Evolutionary conservation across 2,113 vertebrate species (phyloP), one percentile per base, ranked within the genome.

Genomic region (Lophius piscatorius): DNA sequence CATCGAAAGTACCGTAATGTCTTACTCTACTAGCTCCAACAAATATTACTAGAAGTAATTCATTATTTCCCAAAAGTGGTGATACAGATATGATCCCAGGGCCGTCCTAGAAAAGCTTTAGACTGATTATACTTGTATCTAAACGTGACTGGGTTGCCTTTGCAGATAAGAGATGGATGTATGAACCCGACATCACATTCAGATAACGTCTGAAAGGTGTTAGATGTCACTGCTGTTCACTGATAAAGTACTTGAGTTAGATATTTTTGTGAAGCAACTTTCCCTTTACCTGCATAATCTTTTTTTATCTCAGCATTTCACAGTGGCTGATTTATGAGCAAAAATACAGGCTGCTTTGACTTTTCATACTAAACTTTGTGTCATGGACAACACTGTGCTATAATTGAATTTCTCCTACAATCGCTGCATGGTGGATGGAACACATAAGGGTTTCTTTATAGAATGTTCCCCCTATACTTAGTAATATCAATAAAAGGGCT

Each of bases 361-460:
- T 39, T 29, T 14, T 68, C 18, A 33, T 38, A 46, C 29, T 22
- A 24, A 13, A 36, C 57, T 36, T 23, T 28, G 46, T 47, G 44
- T 67, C 42, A 63, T 9, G 44, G 31, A 56, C 36, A 45, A 46
- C 29, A 10, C 29, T 9, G 11, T 26, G 1, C 8, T 46, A 21
- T 42, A 24, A n/a, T 10, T 42, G 2, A 18, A 1, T 13, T 18
- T 41, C 3, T 51, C 9, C 14, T 50, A 4, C 13, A 36, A 4
- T 16, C 7, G 42, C 2, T 5, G 9, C 5, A 42, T 12, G 21
- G 7, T 35, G 4, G 10, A 26, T 24, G 14, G 6, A 10, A 44
- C 16, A 35, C 1, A 23, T 2, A 3, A 10, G 16, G 10, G 3
- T 10, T 23, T 14, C 7, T 20, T 38, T 18, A 35, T 10, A 1